Conservation (phyloP, 1,140 invertebrate species). For the Teleopsis dalmanni region DNA sequence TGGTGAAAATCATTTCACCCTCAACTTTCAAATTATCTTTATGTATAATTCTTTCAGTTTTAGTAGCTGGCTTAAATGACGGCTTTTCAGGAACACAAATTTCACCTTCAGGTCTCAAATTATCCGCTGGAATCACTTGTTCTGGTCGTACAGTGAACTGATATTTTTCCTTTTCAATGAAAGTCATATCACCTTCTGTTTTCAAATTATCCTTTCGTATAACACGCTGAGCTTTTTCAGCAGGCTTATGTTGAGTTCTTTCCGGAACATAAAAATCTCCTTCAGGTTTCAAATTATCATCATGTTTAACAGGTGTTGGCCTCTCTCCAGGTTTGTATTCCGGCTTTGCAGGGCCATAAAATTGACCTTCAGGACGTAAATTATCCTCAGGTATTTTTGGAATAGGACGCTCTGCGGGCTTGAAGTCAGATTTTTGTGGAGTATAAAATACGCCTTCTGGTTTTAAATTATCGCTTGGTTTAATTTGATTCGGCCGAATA, state of each 20-base stretch:
- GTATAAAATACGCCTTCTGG: slow-evolving; percentile 56
- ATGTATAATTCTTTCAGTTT: slow-evolving; percentile 32
- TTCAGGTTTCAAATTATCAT: slow-evolving; percentile 49
- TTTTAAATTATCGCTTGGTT: slow-evolving; percentile 13
- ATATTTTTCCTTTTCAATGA: slow-evolving; percentile 49
- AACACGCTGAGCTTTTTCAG: slow-evolving; percentile 44
- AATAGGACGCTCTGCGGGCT: slow-evolving; percentile 50
- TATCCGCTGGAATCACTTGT: slow-evolving; percentile 51
- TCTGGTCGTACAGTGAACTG: slow-evolving; percentile 49
- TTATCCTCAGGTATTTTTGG: slow-evolving; percentile 54
- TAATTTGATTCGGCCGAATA: slow-evolving; percentile 47
- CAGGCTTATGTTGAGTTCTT: slow-evolving; percentile 26
- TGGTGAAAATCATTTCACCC: slow-evolving; percentile 48
- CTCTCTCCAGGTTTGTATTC: slow-evolving; percentile 44
- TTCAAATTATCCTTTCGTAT: slow-evolving; percentile 44
- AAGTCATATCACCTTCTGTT: slow-evolving; percentile 45
- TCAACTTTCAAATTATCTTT: slow-evolving; percentile 47
- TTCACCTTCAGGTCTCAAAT: slow-evolving; percentile 53
- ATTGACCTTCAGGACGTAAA: slow-evolving; percentile 52
- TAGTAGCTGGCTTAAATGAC: slow-evolving; percentile 43
- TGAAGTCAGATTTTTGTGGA: slow-evolving; percentile 42
- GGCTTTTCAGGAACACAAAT: slow-evolving; percentile 48
- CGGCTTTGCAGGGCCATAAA: slow-evolving; percentile 45
- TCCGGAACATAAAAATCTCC: slow-evolving; percentile 44
- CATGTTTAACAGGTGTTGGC: slow-evolving; percentile 41